A percentile compares a stretch with the other conserved stretches of the same genome.
Evolutionary conservation across 2,113 vertebrate species (phyloP).

Genomic region (Peucedramus taeniatus): DNA sequence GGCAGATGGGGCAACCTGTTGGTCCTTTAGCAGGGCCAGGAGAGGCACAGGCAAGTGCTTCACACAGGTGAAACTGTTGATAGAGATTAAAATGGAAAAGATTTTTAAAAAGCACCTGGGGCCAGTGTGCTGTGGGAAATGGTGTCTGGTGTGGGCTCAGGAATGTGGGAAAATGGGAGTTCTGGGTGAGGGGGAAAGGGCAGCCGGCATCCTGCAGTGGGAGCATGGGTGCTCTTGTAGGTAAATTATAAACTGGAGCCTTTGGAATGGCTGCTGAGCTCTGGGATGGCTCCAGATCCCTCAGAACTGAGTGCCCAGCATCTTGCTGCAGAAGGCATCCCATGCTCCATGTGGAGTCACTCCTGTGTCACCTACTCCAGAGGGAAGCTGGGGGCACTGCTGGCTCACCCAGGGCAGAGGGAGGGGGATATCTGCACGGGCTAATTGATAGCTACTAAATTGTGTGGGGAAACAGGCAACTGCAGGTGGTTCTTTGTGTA

Average conservation of each 20-base stretch:
- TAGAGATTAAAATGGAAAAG: neutral
- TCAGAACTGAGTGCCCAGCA: neutral
- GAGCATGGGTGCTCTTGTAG: accelerated
- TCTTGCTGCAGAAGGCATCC: accelerated
- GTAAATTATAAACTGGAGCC: neutral
- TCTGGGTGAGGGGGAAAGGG: neutral
- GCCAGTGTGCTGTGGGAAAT: accelerated
- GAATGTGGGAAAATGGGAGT: neutral
- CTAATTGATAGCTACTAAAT: constrained; percentile 27
- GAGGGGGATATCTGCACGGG: neutral
- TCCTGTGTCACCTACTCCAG: accelerated
- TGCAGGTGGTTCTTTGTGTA: neutral
- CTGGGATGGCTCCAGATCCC: accelerated
- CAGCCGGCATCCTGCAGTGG: neutral
- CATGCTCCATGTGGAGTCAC: accelerated
- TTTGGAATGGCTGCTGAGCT: neutral
- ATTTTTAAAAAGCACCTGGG: neutral
- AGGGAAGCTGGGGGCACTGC: neutral
- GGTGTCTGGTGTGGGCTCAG: accelerated
- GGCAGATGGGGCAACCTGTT: neutral
- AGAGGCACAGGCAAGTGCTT: neutral
- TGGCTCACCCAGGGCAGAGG: neutral
- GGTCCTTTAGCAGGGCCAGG: neutral
- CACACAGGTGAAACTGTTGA: neutral
- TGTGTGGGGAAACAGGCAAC: neutral